phyloP scores from a whole-genome alignment of 2,113 vertebrate species.

The Daboia siamensis region DNA sequence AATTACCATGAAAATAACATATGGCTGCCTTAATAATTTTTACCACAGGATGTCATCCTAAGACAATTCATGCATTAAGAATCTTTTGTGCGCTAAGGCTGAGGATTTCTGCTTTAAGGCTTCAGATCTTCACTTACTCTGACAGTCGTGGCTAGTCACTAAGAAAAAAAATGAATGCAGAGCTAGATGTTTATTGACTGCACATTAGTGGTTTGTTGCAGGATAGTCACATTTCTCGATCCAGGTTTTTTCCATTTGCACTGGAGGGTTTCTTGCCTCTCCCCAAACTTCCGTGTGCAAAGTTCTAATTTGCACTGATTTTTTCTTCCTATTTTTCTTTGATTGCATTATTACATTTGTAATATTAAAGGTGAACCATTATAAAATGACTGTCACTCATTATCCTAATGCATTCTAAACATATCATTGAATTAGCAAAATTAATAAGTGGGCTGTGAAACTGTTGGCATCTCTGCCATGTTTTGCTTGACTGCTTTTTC shows the following conservation, averaged over 20 bases:
- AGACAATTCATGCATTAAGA: background rate
- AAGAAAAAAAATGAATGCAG: background rate
- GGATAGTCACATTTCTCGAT: background rate
- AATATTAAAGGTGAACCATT: background rate
- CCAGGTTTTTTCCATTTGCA: background rate
- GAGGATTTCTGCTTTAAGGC: background rate
- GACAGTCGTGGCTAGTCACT: background rate
- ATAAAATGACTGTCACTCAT: background rate
- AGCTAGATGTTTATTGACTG: background rate
- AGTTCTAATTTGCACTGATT: background rate
- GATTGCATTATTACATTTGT: background rate
- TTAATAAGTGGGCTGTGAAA: background rate
- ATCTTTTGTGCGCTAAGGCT: background rate
- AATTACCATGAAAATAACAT: background rate
- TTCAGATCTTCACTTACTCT: background rate
- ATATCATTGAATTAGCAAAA: background rate
- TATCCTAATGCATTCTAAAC: background rate
- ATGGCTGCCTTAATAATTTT: background rate
- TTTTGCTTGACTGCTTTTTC: background rate
- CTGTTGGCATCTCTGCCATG: background rate
- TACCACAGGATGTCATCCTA: constrained; percentile 22
- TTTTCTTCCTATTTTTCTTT: background rate
- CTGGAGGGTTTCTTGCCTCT: background rate
- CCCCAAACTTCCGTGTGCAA: background rate
- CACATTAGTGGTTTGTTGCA: background rate